Evolutionary conservation across 2,888 invertebrate species (phyloP), one percentile per base, ranked within the genome.

Genomic region (Agrilus biguttatus): DNA sequence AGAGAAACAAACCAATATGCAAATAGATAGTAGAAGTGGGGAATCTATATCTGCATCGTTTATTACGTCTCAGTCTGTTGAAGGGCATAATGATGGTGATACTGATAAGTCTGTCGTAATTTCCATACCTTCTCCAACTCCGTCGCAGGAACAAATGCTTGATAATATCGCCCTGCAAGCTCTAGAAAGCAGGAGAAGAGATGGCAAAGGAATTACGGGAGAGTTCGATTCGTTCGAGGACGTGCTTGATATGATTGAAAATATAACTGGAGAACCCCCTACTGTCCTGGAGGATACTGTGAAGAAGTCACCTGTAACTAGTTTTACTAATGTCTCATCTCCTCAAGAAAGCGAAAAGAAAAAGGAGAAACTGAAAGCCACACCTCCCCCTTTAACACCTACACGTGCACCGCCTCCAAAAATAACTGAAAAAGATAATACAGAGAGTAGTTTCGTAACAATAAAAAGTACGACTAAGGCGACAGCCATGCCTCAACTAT

Each of bases 181-280:
- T 40, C 68, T 76, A 45, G 70, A 67, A 49, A 60, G 61, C 48
- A 68, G 73, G 49, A 59, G 72, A 14, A 65, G 71, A 7, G 74
- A 72, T 53, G 70, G 70, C n/a, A 72, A 68, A 49, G 62, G 66
- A 2, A 57, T 58, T 19, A 52, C 59, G 8, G 72, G 73, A 50
- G 74, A 73, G 41, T 76, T 75, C 13, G 80, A 80, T 54, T 73
- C 75, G 0, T 75, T 80, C 39, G 80, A 80, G 53, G 80, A 81
- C 53, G 78, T 81, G 64, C 61, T 81, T 12, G 77, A 79, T 55
- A 79, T 81, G 71, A 67, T 80, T 36, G 79, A 80, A 51, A 79
- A 79, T 48, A 80, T 80, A 33, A 60, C 60, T 12, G 60, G 60
- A 2, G 58, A 61, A 45, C 56, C 59, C 23, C 57, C 60, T 5